These are phyloP conservation scores for Elysia chlorotica DNA, from an alignment of 1,140 invertebrate species.

Conservation along the genomic window DNA sequence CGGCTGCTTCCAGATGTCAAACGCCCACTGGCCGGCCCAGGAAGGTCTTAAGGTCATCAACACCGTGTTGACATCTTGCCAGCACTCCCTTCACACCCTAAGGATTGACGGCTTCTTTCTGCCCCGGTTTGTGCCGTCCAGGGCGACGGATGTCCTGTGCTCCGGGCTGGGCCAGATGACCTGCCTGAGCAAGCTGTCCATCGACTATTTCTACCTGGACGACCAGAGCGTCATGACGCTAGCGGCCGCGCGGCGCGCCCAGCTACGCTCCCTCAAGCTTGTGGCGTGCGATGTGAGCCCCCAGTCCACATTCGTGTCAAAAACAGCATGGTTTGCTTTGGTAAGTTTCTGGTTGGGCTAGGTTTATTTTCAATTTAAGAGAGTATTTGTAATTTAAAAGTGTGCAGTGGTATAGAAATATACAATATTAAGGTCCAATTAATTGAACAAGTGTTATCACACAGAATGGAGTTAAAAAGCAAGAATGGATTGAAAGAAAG, in stretches of 20 bases:
- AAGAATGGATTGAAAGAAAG: no score
- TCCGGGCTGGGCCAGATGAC: neutral
- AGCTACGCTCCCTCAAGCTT: neutral
- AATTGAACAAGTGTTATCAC: no score
- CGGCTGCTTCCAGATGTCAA: neutral
- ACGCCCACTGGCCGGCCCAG: neutral
- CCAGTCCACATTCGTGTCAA: neutral
- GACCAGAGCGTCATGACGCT: neutral
- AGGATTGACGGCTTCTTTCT: conserved; percentile 1
- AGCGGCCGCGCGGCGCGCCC: neutral
- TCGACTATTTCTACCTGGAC: neutral
- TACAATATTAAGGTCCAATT: no score
- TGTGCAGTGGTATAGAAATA: no score
- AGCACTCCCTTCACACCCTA: neutral
- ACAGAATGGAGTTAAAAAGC: no score
- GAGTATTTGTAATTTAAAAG: no score
- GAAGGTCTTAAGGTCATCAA: neutral
- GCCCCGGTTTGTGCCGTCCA: neutral
- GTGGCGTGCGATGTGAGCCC: neutral
- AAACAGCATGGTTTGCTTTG: neutral
- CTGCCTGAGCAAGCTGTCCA: neutral
- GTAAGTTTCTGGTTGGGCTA: neutral
- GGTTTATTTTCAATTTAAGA: no score
- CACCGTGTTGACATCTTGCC: neutral
- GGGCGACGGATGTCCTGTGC: neutral